phyloP scores from a whole-genome alignment of 1,140 invertebrate species.

The Tyrophagus putrescentiae region DNA sequence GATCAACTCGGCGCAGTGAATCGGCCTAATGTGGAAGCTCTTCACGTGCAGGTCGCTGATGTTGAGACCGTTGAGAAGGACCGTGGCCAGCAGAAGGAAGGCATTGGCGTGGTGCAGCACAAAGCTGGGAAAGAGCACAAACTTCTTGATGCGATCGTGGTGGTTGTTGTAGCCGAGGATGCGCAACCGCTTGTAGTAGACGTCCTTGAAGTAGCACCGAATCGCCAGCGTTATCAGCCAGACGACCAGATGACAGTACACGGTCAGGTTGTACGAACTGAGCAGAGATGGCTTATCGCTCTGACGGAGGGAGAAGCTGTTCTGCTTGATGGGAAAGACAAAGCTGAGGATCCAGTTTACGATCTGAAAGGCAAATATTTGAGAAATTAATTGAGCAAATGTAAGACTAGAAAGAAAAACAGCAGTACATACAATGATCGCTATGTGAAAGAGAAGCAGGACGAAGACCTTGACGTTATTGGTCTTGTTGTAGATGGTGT shows the following conservation, averaged over 20 bases:
- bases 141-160: background rate
- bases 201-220: slow-evolving; percentile 16
- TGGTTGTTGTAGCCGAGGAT: slow-evolving; percentile 21
- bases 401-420: background rate
- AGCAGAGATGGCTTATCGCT: background rate
- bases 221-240: slow-evolving; percentile 18
- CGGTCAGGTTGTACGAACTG: slow-evolving; percentile 16
- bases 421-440: background rate
- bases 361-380: slow-evolving; percentile 5
- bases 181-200: slow-evolving; percentile 19
- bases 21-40: background rate
- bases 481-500: slow-evolving; percentile 10
- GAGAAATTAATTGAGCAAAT: background rate
- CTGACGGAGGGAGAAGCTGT: background rate
- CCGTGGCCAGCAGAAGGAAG: background rate
- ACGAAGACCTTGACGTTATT: slow-evolving; percentile 11
- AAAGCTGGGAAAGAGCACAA: slow-evolving; percentile 2
- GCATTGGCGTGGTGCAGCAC: slow-evolving; percentile 16
- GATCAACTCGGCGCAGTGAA: background rate
- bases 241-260: slow-evolving; percentile 10
- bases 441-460: slow-evolving; percentile 2
- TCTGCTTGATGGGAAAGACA: slow-evolving; percentile 16
- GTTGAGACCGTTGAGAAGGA: slow-evolving; percentile 10
- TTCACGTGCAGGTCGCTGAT: background rate
- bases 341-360: slow-evolving; percentile 19